These are phyloP conservation scores for Hucho hucho DNA, from an alignment of 2,113 vertebrate genomes.

Conservation along the genomic window DNA sequence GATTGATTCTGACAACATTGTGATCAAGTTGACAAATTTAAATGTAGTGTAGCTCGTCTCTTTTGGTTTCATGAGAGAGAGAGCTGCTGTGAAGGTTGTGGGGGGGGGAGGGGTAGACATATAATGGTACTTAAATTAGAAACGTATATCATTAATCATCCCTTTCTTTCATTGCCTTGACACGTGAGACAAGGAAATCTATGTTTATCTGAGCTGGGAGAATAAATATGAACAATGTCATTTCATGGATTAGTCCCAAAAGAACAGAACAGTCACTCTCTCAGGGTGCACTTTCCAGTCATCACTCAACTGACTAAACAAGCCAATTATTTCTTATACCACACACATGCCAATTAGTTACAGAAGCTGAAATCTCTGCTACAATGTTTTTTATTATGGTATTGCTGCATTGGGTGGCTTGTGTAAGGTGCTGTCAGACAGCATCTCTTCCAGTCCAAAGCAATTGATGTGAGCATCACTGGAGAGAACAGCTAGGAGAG, in stretches of 20 bases:
- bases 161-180: slow-evolving; percentile 80
- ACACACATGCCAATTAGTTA: slow-evolving; percentile 83
- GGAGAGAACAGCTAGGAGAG: slow-evolving; percentile 23
- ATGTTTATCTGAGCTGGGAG: slow-evolving; percentile 84
- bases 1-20: slow-evolving; percentile 21
- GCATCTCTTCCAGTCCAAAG: slow-evolving; percentile 53
- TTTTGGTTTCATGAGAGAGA: slow-evolving; percentile 34
- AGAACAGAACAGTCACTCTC: slow-evolving; percentile 78
- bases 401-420: slow-evolving; percentile 57
- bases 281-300: slow-evolving; percentile 82
- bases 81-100: slow-evolving; percentile 38
- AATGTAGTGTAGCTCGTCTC: slow-evolving; percentile 12
- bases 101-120: slow-evolving; percentile 49
- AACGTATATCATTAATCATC: slow-evolving; percentile 85
- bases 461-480: slow-evolving; percentile 51
- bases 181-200: slow-evolving; percentile 81
- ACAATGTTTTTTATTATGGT: slow-evolving; percentile 34
- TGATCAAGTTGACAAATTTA: too few species aligned
- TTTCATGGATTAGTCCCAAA: slow-evolving; percentile 86
- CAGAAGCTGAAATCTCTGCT: slow-evolving; percentile 70
- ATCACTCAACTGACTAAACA: slow-evolving; percentile 90
- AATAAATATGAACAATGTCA: slow-evolving; percentile 81
- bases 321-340: slow-evolving; percentile 88
- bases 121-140: slow-evolving; percentile 74
- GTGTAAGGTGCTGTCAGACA: slow-evolving; percentile 60